Evolutionary conservation across 2,797 vertebrate genomes (phyloP), one percentile per base, ranked within the genome.

Genomic region (Lagodon rhomboides): DNA sequence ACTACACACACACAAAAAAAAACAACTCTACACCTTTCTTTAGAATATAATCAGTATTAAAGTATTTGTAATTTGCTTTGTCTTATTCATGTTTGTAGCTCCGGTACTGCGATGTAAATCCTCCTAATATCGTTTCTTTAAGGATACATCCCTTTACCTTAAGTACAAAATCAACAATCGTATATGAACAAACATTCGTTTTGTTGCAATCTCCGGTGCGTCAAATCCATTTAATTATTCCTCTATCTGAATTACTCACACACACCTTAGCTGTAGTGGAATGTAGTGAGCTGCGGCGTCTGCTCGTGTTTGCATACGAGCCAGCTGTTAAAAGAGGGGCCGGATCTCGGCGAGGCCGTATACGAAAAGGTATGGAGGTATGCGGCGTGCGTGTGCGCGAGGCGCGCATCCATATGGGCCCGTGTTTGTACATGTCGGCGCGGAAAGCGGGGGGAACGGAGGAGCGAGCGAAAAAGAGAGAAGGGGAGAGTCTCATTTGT

Each of bases 401-500:
- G 80, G 82, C 94, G 77, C 79, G 72, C 12, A 84, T 89, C 87
- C 87, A 84, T 87, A 73, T 78, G 83, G 81, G 82, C 68, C 77
- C 51, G 85, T 79, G 87, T 88, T 89, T 90, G 96, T 95, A 69
- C 77, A 82, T 27, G 80, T 80, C 49, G 74, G 69, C 27, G 69
- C 75, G 3, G 75, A 73, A 82, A 86, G 86, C 51, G 51, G 83
- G 79, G 79, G 86, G 88, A 89, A 86, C 20, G 63, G 77, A 84
- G 85, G 73, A 79, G 77, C 34, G 44, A 88, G 83, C 7, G 61
- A 80, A 79, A 84, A 79, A 84, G 80, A 81, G 79, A 80, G 85
- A 84, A 83, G 63, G 83, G 79, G 85, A 87, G 90, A 63, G 84
- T 80, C 93, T 97, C 95, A 98, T 99, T 97, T 97, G 96, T 96